phyloP scores from a whole-genome alignment of 2,797 vertebrate genomes.

The Lagocephalus sceleratus region DNA sequence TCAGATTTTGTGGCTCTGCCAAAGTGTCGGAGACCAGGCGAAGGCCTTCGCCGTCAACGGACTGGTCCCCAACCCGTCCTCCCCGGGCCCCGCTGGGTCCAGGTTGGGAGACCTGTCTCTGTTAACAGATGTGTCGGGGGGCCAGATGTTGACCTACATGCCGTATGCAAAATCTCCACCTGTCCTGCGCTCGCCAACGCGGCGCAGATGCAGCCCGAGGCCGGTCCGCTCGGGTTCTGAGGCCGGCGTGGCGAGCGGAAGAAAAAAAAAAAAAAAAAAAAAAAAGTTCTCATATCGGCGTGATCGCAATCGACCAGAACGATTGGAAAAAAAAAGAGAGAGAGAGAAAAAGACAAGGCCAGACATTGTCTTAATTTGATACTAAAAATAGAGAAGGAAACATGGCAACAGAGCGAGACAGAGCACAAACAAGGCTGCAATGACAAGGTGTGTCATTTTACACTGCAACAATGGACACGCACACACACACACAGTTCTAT shows the following conservation, averaged over 20 bases:
- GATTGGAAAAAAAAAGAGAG: no score
- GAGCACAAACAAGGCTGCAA: constrained; percentile 18
- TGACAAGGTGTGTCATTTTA: constrained; percentile 21
- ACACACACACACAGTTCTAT: constrained; percentile 12
- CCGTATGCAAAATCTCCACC: constrained; percentile 52
- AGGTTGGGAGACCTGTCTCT: not conserved
- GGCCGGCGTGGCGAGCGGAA: not conserved
- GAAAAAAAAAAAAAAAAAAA: not conserved
- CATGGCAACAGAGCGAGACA: constrained; percentile 6
- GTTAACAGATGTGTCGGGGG: constrained; percentile 38
- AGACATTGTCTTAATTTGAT: no score
- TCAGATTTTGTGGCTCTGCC: constrained; percentile 42
- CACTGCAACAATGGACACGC: constrained; percentile 2
- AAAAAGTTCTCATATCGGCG: no score
- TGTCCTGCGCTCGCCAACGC: constrained; percentile 16
- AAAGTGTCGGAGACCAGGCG: constrained; percentile 24
- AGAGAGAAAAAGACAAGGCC: no score
- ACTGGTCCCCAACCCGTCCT: no score
- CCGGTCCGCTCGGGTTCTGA: not conserved
- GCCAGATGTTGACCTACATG: constrained; percentile 58
- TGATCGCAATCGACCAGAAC: no score
- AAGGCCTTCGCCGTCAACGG: constrained; percentile 6
- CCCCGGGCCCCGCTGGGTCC: no score
- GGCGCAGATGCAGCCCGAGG: not conserved
- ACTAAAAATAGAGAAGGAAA: constrained; percentile 32